A percentile compares a stretch with the other conserved stretches of the same genome.
Conservation (phyloP, 2,888 invertebrate species). For the Catocala nupta region DNA sequence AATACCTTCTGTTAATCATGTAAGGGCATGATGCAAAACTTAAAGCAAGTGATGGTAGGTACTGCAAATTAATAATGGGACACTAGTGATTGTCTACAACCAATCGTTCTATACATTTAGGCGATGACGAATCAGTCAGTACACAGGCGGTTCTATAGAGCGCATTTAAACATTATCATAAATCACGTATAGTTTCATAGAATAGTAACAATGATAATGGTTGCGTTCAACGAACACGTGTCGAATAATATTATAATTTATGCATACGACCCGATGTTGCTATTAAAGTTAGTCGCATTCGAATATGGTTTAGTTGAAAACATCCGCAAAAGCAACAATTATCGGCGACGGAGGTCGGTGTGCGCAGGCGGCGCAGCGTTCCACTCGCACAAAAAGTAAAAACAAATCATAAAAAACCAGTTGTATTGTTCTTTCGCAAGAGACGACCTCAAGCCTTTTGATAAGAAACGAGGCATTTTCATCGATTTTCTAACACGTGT, state of each 20-base stretch:
- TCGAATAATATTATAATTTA: constrained; percentile 18
- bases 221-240: constrained; percentile 15
- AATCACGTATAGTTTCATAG: constrained; percentile 4
- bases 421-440: constrained; percentile 82
- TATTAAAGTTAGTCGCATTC: constrained; percentile 33
- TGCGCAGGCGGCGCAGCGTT: constrained; percentile 45
- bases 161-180: constrained; percentile 26
- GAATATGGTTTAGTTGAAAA: constrained; percentile 58
- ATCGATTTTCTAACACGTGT: constrained; percentile 73
- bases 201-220: constrained; percentile 11
- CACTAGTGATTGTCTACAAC: constrained; percentile 33
- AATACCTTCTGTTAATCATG: constrained; percentile 74
- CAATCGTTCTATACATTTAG: constrained; percentile 27
- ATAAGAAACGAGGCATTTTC: constrained; percentile 74
- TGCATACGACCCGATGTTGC: constrained; percentile 16
- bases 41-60: constrained; percentile 59
- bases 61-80: constrained; percentile 66
- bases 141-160: constrained; percentile 24
- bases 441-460: constrained; percentile 70
- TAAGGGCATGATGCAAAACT: constrained; percentile 75
- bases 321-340: constrained; percentile 66
- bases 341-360: constrained; percentile 55
- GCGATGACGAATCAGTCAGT: constrained; percentile 13
- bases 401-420: constrained; percentile 79
- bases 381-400: constrained; percentile 71